Percentiles rank a stretch among this genome's conserved stretches.
Evolutionary conservation across 2,888 invertebrate genomes (phyloP).

Genomic region (Apocheima hispidaria): DNA sequence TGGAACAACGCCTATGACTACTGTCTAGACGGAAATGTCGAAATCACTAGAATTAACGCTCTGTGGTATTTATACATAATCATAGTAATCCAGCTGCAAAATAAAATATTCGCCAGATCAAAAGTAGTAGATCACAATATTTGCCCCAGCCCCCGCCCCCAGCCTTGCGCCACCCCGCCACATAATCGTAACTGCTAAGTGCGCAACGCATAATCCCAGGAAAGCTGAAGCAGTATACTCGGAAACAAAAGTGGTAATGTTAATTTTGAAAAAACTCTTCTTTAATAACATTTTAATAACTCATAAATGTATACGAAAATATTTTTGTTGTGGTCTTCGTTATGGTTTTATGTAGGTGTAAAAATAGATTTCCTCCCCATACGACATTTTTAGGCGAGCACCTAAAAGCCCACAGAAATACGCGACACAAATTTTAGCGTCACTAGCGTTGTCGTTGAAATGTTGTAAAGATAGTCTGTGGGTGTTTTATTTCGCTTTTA

Average conservation of each 20-base stretch:
- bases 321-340: too few species aligned
- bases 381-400: too few species aligned
- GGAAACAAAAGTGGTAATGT: constrained; percentile 42
- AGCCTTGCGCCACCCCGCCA: constrained; percentile 26
- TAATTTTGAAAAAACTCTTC: neutral
- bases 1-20: neutral
- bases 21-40: neutral
- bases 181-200: constrained; percentile 66
- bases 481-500: too few species aligned
- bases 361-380: too few species aligned
- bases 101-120: constrained; percentile 23
- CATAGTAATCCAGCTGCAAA: neutral
- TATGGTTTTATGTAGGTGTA: too few species aligned
- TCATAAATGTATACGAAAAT: too few species aligned
- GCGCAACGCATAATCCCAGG: constrained; percentile 65
- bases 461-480: too few species aligned
- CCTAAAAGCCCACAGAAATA: too few species aligned
- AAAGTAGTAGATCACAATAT: constrained; percentile 43
- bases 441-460: too few species aligned
- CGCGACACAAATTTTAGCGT: too few species aligned
- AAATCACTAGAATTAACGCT: neutral
- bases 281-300: too few species aligned
- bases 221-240: constrained; percentile 49
- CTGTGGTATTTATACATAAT: neutral
- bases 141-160: constrained; percentile 35